Evolutionary conservation across 2,113 vertebrate species (phyloP).

Genomic region (Saccopteryx leptura): DNA sequence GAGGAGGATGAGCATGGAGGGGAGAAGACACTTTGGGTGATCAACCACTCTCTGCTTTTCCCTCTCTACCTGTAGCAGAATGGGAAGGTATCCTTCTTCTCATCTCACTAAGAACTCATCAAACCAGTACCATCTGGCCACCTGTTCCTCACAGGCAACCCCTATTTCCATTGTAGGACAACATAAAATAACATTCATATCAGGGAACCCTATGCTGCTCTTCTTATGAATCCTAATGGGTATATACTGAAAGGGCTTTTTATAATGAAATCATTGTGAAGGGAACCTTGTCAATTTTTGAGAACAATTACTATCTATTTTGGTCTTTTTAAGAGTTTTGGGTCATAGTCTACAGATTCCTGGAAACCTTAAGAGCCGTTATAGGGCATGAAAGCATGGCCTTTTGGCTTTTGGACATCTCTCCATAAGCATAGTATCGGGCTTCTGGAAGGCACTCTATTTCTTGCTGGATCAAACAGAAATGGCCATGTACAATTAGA

Average conservation of each 20-base stretch:
- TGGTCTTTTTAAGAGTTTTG: neutral
- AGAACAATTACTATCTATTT: neutral
- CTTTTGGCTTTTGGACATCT: neutral
- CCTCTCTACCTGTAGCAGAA: neutral
- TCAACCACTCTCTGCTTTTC: fast-evolving
- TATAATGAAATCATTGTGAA: neutral
- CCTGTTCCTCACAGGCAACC: neutral
- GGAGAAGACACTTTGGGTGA: neutral
- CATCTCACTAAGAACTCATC: neutral
- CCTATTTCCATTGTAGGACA: neutral
- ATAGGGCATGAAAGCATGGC: no score
- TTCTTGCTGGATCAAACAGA: neutral
- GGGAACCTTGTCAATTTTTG: neutral
- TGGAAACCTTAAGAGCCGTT: neutral
- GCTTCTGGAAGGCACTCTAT: neutral
- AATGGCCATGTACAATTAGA: neutral
- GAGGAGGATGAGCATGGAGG: no score
- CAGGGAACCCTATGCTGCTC: fast-evolving
- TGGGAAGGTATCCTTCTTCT: neutral
- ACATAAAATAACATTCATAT: fast-evolving
- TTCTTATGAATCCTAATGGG: fast-evolving
- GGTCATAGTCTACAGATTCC: neutral
- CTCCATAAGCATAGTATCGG: neutral
- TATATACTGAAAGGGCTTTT: neutral
- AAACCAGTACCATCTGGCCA: neutral